Evolutionary conservation across 2,797 vertebrate species (phyloP).

Genomic region (Antrozous pallidus): DNA sequence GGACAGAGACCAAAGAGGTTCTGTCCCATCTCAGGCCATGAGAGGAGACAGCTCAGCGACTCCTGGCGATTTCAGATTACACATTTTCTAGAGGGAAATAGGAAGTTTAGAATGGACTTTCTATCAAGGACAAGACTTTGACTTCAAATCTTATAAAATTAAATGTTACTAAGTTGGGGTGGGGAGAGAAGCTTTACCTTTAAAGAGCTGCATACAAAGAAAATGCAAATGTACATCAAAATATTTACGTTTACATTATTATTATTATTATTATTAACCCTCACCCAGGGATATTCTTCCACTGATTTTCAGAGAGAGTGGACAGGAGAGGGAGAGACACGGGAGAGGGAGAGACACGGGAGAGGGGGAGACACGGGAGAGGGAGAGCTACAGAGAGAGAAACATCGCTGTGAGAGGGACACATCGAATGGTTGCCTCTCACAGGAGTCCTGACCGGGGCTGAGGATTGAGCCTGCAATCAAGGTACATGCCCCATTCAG

Average conservation of each 20-base stretch:
- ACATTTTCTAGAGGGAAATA: background rate
- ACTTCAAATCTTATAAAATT: background rate
- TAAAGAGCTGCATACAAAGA: background rate
- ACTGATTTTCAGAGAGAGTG: no score
- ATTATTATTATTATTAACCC: no score
- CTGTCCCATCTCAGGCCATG: background rate
- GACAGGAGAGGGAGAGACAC: no score
- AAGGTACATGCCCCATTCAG: no score
- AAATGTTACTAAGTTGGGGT: background rate
- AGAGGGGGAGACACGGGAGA: no score
- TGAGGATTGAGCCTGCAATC: no score
- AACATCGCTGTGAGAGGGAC: no score
- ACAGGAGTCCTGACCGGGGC: no score
- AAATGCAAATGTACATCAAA: background rate
- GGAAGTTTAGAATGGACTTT: background rate
- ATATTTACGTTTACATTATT: background rate
- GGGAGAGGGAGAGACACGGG: no score
- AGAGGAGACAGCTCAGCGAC: background rate
- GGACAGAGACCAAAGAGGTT: background rate
- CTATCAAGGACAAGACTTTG: slow-evolving; percentile 6
- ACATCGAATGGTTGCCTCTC: no score
- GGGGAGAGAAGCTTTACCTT: background rate
- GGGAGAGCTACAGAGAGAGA: no score
- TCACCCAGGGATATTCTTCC: no score
- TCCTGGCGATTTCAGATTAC: background rate